Percentiles rank a stretch among this genome's conserved stretches.
Conservation (phyloP, 2,113 vertebrate species). For the Tautogolabrus adspersus region DNA sequence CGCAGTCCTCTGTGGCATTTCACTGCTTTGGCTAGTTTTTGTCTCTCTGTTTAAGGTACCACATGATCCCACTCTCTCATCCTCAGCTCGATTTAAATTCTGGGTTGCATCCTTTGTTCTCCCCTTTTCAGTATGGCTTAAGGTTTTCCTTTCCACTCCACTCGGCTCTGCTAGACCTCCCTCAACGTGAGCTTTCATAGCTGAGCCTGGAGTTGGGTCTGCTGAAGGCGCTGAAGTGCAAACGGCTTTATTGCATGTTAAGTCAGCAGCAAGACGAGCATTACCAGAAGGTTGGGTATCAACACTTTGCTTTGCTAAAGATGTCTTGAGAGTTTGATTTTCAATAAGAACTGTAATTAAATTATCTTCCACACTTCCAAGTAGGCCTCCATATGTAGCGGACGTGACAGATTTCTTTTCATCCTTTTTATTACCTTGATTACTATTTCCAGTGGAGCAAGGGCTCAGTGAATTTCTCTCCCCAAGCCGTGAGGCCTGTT, state of each 20-base stretch:
- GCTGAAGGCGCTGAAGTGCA: background rate
- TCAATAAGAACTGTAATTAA: slow-evolving; percentile 29
- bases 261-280: slow-evolving; percentile 19
- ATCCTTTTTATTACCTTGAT: slow-evolving; percentile 22
- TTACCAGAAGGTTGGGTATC: slow-evolving; percentile 3
- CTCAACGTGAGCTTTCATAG: background rate
- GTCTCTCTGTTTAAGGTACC: slow-evolving; percentile 30
- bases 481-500: background rate
- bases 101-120: background rate
- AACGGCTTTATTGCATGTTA: slow-evolving; percentile 16
- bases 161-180: background rate
- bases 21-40: slow-evolving; percentile 61
- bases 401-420: slow-evolving; percentile 16
- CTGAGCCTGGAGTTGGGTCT: slow-evolving; percentile 5
- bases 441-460: slow-evolving; percentile 61
- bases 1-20: slow-evolving; percentile 64
- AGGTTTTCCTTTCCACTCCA: slow-evolving; percentile 21
- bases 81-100: slow-evolving; percentile 41
- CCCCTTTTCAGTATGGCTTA: slow-evolving; percentile 33
- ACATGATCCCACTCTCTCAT: slow-evolving; percentile 28
- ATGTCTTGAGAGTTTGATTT: slow-evolving; percentile 43
- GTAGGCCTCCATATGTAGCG: background rate
- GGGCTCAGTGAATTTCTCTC: slow-evolving; percentile 76
- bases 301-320: slow-evolving; percentile 39
- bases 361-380: slow-evolving; percentile 17